Evolutionary conservation across 2,888 invertebrate species (phyloP), one percentile per base, ranked within the genome.

Genomic region (Drosophila nr. perissopoda): DNA sequence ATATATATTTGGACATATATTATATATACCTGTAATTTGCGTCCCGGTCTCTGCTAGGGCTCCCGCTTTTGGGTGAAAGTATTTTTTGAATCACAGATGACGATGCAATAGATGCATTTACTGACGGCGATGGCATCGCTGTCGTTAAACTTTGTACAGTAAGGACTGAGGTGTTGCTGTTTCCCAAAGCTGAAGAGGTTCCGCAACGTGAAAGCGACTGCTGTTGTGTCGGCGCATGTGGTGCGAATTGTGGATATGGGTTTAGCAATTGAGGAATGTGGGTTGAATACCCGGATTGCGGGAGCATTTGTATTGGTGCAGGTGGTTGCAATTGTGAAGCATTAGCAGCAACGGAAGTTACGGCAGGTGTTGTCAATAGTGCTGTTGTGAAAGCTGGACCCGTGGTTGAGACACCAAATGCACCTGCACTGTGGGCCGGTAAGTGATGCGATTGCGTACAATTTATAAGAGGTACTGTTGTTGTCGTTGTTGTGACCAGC

Each of bases 31-130:
- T 97, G 94, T 97, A 97, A 93, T 96, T 97, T 93, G 96, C 96
- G 92, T 97, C 97, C 81, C 97, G 94, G 93, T 97, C 97, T 89
- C 97, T 94, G 86, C 54, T 95, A 60, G 97, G 96, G 93, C 96
- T 96, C 92, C 96, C 96, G 70, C 96, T 96, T 85, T 96, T 94
- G 25, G 97, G 97, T 52, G 97, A 96, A 92, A 96, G 96, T 65
- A 95, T 94, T 87, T 95, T 95, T 92, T 94, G 92, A 91, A 93
- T 91, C 91, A 93, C 92, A 91, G 93, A 89, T 83, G 73, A 66
- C n/a, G 70, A 74, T 42, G 78, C 70, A 40, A 70, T 60, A 13
- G 82, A 70, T 49, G 81, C 16, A 4, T 62, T 58, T 66, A 70
- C 76, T 60, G 79, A 59, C n/a, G 75, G 57, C 34, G 85, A 66